Base-by-base conservation (phyloP, 2,888 invertebrate species). In the Drosophila mulleri region DNA sequence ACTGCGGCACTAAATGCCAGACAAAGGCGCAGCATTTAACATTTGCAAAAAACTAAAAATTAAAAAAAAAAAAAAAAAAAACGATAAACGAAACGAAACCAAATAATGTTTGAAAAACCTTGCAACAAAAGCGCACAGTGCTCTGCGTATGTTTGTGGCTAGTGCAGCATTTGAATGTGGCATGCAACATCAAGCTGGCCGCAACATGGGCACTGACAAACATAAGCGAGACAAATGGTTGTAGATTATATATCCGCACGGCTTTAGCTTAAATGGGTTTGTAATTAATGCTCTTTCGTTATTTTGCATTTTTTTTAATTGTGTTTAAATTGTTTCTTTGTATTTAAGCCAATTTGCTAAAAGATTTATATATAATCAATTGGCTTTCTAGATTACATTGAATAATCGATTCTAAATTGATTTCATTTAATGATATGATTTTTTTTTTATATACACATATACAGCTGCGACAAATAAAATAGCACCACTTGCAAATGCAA, bases 131-230 rank as follows among this genome's bases (percentile, higher is more conserved):
- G 11, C 50, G 23, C 20, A 54, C 44, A 37, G 37, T 60, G 48
- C 26, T 60, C 39, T 50, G 58, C 20, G 32, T 23, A 6, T 57
- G 44, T 44, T 32, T 57, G 57, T 37, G 75, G 35, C 75, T 58
- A 57, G 59, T 71, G 67, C 81, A 77, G 80, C 77, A 77, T 70
- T 77, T 80, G 76, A 76, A 77, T 80, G 63, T 67, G 23, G 45
- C 64, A 57, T 47, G 37, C 58, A 63, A 35, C 52, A 53, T 23
- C 37, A 37, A n/a, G 23, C n/a, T 59, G 57, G 35, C 39, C 39
- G 48, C 54, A 65, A 52, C 56, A 68, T 63, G 35, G 53, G 45
- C 48, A 26, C n/a, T 45, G 58, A 29, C 58, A 58, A 63, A 63
- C 75, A 58, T 39, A 68, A 59, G 50, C 14, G 29, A 75, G 20